Evolutionary conservation across 2,113 vertebrate genomes (phyloP).

Genomic region (Passer domesticus): DNA sequence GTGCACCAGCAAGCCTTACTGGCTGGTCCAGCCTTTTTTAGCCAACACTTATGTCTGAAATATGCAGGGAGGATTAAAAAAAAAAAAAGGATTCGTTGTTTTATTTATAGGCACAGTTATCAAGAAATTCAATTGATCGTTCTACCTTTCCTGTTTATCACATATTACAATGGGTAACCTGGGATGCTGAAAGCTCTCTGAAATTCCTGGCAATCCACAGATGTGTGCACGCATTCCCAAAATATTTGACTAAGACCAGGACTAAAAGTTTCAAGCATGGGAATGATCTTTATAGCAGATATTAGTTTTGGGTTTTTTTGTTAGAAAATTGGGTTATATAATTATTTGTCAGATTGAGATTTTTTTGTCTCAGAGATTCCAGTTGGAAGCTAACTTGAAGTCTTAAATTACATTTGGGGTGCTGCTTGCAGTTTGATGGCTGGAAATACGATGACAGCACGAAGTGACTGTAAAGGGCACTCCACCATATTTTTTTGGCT

Average conservation of each 20-base stretch:
- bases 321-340: background rate
- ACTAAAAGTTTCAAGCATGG: background rate
- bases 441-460: background rate
- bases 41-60: background rate
- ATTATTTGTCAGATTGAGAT: background rate
- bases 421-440: constrained; percentile 6
- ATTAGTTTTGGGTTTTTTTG: background rate
- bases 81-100: background rate
- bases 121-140: background rate
- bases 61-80: background rate
- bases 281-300: background rate
- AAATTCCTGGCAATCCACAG: constrained; percentile 1
- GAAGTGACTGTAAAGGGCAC: background rate
- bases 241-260: background rate
- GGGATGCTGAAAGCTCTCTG: background rate
- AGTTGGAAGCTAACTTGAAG: constrained; percentile 19
- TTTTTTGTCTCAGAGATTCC: background rate
- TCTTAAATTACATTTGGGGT: background rate
- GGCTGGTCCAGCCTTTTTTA: background rate
- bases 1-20: background rate
- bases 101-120: background rate
- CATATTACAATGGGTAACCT: background rate
- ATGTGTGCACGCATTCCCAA: background rate
- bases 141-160: constrained; percentile 25
- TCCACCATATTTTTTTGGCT: background rate